Percentiles rank a stretch among this genome's conserved stretches.
phyloP scores from a whole-genome alignment of 2,888 invertebrate genomes.

The Microdon myrmicae region DNA sequence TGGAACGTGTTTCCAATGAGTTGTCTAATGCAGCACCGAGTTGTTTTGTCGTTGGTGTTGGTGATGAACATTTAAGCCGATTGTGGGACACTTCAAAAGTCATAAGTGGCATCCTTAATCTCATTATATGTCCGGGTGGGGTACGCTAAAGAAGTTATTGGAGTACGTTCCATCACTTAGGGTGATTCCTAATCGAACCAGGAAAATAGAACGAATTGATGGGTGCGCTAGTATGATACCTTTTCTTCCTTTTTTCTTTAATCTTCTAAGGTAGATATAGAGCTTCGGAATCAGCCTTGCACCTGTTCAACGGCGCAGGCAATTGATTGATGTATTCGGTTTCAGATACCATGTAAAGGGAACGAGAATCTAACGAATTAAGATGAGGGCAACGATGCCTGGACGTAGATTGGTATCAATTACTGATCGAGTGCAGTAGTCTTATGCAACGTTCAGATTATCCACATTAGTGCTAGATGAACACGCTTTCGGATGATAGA shows the following conservation, averaged over 20 bases:
- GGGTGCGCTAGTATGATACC: neutral
- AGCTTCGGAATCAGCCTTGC: conserved; percentile 1
- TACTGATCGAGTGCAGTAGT: conserved; percentile 1
- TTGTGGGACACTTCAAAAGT: conserved; percentile 24
- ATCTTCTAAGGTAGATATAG: neutral
- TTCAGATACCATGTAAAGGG: conserved; percentile 7
- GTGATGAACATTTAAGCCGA: conserved; percentile 33
- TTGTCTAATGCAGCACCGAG: too few relatives aligned
- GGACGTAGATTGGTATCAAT: conserved; percentile 11
- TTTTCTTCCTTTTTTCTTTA: too few relatives aligned
- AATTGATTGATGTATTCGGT: conserved; percentile 18
- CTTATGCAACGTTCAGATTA: conserved; percentile 12
- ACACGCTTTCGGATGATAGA: neutral
- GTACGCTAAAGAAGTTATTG: conserved; percentile 2
- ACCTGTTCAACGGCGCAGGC: conserved; percentile 8
- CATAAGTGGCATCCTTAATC: conserved; percentile 42
- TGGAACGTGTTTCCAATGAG: too few relatives aligned
- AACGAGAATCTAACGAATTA: conserved; percentile 3
- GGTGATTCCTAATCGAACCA: conserved; percentile 19
- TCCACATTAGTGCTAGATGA: neutral
- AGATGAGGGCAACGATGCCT: conserved; percentile 6
- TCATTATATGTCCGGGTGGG: conserved; percentile 27
- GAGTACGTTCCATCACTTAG: conserved; percentile 14
- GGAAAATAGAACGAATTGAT: conserved; percentile 30
- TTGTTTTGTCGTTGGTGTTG: too few relatives aligned